Evolutionary conservation across 1,140 invertebrate species (phyloP), one percentile per base, ranked within the genome.

Genomic region (Drosophila orosa): DNA sequence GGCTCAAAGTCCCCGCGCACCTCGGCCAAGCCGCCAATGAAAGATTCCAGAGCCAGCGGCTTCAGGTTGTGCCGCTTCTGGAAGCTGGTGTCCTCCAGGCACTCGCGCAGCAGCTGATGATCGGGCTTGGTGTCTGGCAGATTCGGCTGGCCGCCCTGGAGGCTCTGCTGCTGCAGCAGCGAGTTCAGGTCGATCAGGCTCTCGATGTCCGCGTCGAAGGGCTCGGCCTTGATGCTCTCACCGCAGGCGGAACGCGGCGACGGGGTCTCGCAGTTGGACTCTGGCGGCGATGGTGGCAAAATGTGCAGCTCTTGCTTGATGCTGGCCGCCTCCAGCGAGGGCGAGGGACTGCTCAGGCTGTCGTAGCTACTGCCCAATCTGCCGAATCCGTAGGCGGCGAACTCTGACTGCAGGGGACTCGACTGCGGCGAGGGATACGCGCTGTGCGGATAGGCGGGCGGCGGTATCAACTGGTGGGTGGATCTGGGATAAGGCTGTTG

Each of bases 21-120:
- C 58, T 90, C 90, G 19, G 93, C 93, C 52, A 94, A 93, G 27
- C 92, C 93, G 3, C 93, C 94, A 61, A 91, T 92, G 56, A 93
- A 81, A 27, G 91, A 90, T 75, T 92, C 92, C 65, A 96, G 93
- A 80, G 95, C 95, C 42, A 97, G 93, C 0, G 96, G 96, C 92
- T 94, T 95, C 66, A 97, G 93, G 90, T 97, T 97, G 86, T 96
- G 95, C 78, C 96, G 95, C 89, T 95, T 95, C 91, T 97, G 96
- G 89, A 97, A 97, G 54, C 95, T 95, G 1, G 96, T 97, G 80
- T 97, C 96, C 86, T 95, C 94, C 17, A 97, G 92, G 48, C 96
- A 96, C 87, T 97, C 96, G 19, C 96, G 93, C n/a, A 97, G 91
- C 27, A 97, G 92, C 76, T 95, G 94, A 91, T 97, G 95, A 90